Conservation (phyloP, 2,797 vertebrate species). For the Crenuchus spilurus region DNA sequence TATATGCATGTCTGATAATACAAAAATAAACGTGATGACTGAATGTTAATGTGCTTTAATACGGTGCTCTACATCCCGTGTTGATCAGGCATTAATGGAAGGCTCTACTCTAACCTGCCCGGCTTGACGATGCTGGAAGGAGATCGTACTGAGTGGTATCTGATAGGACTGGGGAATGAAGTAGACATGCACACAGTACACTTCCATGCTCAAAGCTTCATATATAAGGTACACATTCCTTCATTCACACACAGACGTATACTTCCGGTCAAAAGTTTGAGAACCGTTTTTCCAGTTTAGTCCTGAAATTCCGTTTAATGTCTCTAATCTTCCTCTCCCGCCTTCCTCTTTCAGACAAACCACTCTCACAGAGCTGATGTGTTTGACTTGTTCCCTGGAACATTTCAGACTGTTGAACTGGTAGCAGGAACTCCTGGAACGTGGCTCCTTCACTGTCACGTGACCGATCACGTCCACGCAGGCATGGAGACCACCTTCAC, state of each 20-base stretch:
- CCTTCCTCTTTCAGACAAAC: conserved; percentile 68
- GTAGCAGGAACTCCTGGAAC: conserved; percentile 80
- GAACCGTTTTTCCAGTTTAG: not conserved
- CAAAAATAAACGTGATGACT: not conserved
- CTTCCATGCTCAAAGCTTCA: conserved; percentile 85
- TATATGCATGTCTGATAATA: not conserved
- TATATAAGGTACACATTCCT: conserved; percentile 69
- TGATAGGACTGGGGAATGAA: conserved; percentile 82
- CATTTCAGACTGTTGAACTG: conserved; percentile 82
- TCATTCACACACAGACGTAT: not conserved
- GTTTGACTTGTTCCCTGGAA: conserved; percentile 82
- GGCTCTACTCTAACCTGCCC: conserved; percentile 79
- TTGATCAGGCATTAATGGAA: conserved; percentile 76
- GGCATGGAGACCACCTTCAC: conserved; percentile 84
- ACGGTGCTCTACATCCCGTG: not conserved
- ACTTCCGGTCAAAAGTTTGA: not conserved
- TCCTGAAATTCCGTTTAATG: no score
- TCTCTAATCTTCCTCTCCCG: not conserved
- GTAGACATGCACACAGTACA: conserved; percentile 86
- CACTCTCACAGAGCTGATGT: conserved; percentile 79
- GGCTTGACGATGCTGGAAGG: conserved; percentile 80
- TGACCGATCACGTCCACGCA: conserved; percentile 79
- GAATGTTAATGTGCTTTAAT: not conserved
- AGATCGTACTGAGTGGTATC: conserved; percentile 82
- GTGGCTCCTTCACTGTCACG: conserved; percentile 84